Base-by-base conservation (phyloP, 2,797 vertebrate genomes). In the Takifugu rubripes region DNA sequence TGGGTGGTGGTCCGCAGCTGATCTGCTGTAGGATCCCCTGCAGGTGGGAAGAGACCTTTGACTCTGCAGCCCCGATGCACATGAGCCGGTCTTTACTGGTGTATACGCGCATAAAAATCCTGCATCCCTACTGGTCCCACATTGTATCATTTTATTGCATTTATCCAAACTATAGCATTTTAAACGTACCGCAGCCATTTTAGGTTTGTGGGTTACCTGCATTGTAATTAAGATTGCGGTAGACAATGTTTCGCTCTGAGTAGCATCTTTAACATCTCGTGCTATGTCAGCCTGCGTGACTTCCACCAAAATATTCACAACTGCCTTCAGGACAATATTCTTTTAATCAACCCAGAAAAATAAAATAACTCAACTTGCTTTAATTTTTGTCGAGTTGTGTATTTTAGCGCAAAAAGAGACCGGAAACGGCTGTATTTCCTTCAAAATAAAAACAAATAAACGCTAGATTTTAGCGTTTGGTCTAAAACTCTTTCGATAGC, bases 361-460 rank as follows among this genome's bases (percentile, higher is more conserved):
- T 40, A 40, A 40, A 40, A 40, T 40, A 10, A 12, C 10, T 40
- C 11, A 14, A 40, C 4, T 14, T 40, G 36, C 36, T 12, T 14
- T 14, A 40, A 12, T 40, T 40, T 14, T 10, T 5, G 36, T 40
- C 3, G 36, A 40, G 36, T 4, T 40, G 36, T 10, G 36, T 4
- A 40, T 40, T 40, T 40, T 4, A 40, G 36, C 36, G 36, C 3
- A 40, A 14, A 14, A 40, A 3, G 14, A 14, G 12, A 9, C 36
- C 11, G 36, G 3, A 40, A 14, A 40, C 12, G 36, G 1, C 3
- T 40, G 12, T 40, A 14, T 14, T 40, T 78, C 56, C 14, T 40
- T 78, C 56, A 75, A 5, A 71, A 67, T 73, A 73, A 78, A 68
- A 44, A 16, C 16, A 17, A 16, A 3, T 16, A 44, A 16, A 44